Base-by-base conservation (phyloP, 2,888 invertebrate genomes). In the Cantharis rustica region DNA sequence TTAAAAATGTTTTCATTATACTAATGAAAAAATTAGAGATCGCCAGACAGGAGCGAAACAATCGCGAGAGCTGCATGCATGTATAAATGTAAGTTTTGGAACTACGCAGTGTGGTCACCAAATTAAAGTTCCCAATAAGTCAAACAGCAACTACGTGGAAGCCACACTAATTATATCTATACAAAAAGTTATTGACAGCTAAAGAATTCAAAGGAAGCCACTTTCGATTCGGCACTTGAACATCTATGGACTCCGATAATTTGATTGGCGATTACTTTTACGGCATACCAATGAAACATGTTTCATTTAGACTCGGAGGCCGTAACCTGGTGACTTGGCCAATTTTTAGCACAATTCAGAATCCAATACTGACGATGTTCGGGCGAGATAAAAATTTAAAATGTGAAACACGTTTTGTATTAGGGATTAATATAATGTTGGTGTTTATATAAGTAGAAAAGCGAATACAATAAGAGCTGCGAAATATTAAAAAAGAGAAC, bases 401-500 rank as follows among this genome's bases (percentile, higher is more conserved):
- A 47, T 47, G 47, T n/a, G 47, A 47, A 47, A 47, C 47, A 47
- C 47, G 47, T 47, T 47, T 47, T 47, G 47, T 47, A 47, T 47
- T 47, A 47, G 47, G 47, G 47, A 47, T 47, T 47, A 71, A 74
- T 77, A 77, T 74, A 77, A 75, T 72, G 72, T 74, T 75, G 74
- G 72, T 66, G 74, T 77, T 74, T 72, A 72, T 15, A 71, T 69
- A 61, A 71, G 70, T 73, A 73, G 47, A 71, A 62, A 71, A 66
- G 77, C 71, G 74, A 73, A 61, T 75, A 75, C 77, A 72, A 77
- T 77, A 74, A 74, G 74, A 77, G 73, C 20, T 75, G 66, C 74
- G 69, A 64, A 72, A 72, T 74, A 74, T 77, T 74, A 77, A 74
- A 77, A 74, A 74, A 74, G 71, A 77, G 71, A 74, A 74, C 66